Evolutionary conservation across 2,113 vertebrate genomes (phyloP).

Genomic region (Passer domesticus): DNA sequence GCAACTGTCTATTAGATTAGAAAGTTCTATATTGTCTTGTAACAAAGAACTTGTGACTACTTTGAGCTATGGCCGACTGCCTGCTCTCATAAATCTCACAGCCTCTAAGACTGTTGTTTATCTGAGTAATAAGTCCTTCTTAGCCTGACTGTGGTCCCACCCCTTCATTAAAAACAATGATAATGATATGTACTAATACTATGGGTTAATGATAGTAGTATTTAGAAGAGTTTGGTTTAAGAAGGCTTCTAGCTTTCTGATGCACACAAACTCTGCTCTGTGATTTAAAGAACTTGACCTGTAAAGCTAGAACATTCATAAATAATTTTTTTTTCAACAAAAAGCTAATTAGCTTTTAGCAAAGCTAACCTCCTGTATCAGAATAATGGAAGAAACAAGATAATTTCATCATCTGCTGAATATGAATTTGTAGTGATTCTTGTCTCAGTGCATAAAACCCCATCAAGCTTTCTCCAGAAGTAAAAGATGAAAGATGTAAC

Average conservation of each 20-base stretch:
- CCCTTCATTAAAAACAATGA: no score
- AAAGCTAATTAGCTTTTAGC: not conserved
- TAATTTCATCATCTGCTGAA: not conserved
- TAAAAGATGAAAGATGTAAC: not conserved
- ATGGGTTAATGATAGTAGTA: not conserved
- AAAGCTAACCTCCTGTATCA: not conserved
- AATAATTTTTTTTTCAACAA: not conserved
- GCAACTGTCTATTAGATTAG: no score
- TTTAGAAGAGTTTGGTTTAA: not conserved
- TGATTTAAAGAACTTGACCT: not conserved
- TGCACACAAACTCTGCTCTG: not conserved
- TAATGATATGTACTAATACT: not conserved
- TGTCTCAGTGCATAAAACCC: not conserved
- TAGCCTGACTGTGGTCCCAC: no score
- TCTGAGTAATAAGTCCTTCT: no score
- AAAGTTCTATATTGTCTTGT: no score
- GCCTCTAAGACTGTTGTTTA: no score
- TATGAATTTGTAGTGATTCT: not conserved
- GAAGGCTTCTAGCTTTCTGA: not conserved
- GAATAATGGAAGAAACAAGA: not conserved
- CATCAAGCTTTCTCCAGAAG: not conserved
- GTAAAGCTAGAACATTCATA: not conserved
- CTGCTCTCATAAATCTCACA: no score
- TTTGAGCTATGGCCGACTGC: no score
- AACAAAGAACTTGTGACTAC: no score